These are phyloP conservation scores for Aphelocoma coerulescens DNA, from an alignment of 2,113 vertebrate species.

Conservation along the genomic window DNA sequence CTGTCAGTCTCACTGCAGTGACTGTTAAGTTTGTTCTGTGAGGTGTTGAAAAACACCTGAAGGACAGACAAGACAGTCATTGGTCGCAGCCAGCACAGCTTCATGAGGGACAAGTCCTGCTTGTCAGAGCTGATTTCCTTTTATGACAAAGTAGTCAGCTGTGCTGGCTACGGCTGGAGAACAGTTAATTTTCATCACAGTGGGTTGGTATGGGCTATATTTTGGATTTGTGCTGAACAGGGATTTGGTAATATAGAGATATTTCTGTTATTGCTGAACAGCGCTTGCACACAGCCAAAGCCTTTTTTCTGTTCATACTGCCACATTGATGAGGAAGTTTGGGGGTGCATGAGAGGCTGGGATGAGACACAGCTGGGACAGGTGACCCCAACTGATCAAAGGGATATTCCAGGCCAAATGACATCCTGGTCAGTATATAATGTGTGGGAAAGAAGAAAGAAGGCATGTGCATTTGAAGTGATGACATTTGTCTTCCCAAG, in stretches of 20 bases:
- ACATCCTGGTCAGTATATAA: background rate
- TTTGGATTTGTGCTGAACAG: background rate
- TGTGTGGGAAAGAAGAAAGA: background rate
- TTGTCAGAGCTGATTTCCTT: background rate
- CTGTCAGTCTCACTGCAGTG: background rate
- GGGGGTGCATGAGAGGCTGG: background rate
- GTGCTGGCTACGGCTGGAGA: background rate
- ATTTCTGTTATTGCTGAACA: background rate
- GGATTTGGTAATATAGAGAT: background rate
- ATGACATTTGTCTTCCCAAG: background rate
- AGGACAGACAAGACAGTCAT: background rate
- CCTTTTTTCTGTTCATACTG: background rate
- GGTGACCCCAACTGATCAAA: background rate
- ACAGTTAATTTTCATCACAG: background rate
- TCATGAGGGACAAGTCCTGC: background rate
- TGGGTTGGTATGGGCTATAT: background rate
- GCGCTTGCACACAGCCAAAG: background rate
- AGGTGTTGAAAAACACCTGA: background rate
- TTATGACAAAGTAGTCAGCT: background rate
- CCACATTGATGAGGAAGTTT: background rate
- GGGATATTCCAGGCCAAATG: background rate
- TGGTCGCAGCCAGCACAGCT: background rate
- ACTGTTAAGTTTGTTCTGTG: background rate
- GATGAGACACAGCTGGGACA: background rate
- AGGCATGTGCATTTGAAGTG: rapidly evolving